Percentiles rank a stretch among this genome's conserved stretches.
phyloP scores from a whole-genome alignment of 2,797 vertebrate genomes.

The Hoplostethus atlanticus region DNA sequence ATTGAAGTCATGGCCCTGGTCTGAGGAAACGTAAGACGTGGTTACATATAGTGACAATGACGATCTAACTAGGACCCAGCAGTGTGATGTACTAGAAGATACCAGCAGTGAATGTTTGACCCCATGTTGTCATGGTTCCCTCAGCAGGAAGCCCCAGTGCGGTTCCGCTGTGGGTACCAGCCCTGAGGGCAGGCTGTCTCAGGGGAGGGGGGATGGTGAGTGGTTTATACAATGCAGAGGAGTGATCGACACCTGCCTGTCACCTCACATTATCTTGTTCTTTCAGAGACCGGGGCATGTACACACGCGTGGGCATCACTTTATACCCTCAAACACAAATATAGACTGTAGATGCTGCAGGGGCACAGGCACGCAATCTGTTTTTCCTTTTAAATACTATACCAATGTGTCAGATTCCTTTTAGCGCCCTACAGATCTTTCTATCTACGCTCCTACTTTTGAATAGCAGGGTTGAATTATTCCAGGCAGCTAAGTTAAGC shows the following conservation, averaged over 20 bases:
- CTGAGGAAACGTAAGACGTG: neutral
- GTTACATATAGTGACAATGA: neutral
- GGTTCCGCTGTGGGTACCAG: constrained; percentile 86
- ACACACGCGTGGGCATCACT: constrained; percentile 66
- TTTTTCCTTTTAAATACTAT: constrained; percentile 23
- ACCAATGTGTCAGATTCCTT: constrained; percentile 14
- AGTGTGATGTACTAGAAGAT: neutral
- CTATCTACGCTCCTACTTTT: constrained; percentile 14
- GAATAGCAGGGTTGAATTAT: constrained; percentile 22
- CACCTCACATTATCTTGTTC: constrained; percentile 63
- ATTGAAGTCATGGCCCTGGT: neutral
- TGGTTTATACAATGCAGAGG: constrained; percentile 61
- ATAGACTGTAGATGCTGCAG: constrained; percentile 8
- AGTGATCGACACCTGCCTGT: constrained; percentile 75
- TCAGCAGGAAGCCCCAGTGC: constrained; percentile 83
- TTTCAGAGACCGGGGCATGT: constrained; percentile 70
- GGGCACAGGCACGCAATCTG: constrained; percentile 2
- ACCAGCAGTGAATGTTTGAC: constrained; percentile 62
- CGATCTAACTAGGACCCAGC: constrained; percentile 11
- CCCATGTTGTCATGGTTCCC: constrained; percentile 80
- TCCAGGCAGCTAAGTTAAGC: constrained; percentile 34
- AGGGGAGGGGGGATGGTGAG: constrained; percentile 81
- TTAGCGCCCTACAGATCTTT: constrained; percentile 3
- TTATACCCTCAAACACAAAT: neutral
- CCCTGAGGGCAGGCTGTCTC: constrained; percentile 79